Conservation (phyloP, 1,140 invertebrate species). For the Caenorhabditis remanei region DNA sequence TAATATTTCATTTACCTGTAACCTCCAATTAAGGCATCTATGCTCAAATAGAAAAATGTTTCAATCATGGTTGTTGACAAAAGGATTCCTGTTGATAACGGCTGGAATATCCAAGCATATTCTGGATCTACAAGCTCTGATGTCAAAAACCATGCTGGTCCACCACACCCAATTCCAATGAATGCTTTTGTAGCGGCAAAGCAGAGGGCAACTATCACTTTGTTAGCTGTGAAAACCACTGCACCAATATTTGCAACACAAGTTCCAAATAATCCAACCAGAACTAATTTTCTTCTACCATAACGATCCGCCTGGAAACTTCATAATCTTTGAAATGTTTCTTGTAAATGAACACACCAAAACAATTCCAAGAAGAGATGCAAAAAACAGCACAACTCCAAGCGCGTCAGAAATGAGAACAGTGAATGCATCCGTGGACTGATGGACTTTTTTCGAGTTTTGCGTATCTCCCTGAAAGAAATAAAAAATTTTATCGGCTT, state of each 20-base stretch:
- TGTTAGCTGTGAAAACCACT: slow-evolving; percentile 44
- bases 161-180: slow-evolving; percentile 67
- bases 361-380: slow-evolving; percentile 63
- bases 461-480: neutral
- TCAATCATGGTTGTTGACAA: slow-evolving; percentile 63
- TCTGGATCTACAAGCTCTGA: slow-evolving; percentile 66
- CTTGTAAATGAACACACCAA: slow-evolving; percentile 33
- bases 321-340: neutral
- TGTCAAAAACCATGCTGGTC: slow-evolving; percentile 70
- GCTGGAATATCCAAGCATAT: slow-evolving; percentile 61
- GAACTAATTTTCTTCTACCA: slow-evolving; percentile 60
- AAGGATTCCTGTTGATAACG: slow-evolving; percentile 66
- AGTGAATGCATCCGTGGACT: slow-evolving; percentile 12
- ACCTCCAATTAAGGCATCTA: slow-evolving; percentile 58
- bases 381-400: slow-evolving; percentile 64
- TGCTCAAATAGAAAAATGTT: slow-evolving; percentile 64
- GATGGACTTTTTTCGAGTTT: slow-evolving; percentile 24
- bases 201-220: slow-evolving; percentile 39
- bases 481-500: neutral
- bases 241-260: slow-evolving; percentile 59
- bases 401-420: slow-evolving; percentile 63
- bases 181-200: slow-evolving; percentile 66
- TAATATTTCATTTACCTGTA: slow-evolving; percentile 57
- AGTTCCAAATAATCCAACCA: slow-evolving; percentile 65
- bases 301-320: slow-evolving; percentile 63